These are phyloP conservation scores for Nematolebias whitei DNA, from an alignment of 2,113 vertebrate genomes.

Conservation along the genomic window DNA sequence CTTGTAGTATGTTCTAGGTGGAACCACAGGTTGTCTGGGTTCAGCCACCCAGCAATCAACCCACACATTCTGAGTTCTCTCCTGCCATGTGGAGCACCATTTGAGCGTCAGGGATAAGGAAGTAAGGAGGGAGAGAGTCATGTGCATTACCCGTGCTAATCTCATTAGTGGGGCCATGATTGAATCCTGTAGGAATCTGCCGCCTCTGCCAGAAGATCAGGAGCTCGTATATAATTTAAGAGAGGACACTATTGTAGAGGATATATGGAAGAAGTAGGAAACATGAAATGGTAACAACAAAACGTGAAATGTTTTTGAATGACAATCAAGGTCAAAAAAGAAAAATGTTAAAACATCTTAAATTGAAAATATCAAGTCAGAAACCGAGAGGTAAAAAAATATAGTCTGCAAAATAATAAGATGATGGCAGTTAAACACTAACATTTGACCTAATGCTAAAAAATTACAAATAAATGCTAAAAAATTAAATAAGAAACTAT, in stretches of 20 bases:
- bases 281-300: neutral
- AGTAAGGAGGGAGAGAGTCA: constrained; percentile 19
- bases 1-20: constrained; percentile 12
- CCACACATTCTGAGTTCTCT: constrained; percentile 20
- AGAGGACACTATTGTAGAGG: constrained; percentile 36
- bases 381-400: neutral
- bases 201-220: constrained; percentile 47
- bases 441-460: too few relatives aligned
- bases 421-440: neutral
- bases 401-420: neutral
- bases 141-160: constrained; percentile 70
- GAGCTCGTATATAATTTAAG: constrained; percentile 68
- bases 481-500: neutral
- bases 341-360: neutral
- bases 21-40: constrained; percentile 9
- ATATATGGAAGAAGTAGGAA: constrained; percentile 2
- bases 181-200: constrained; percentile 69
- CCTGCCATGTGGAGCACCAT: constrained; percentile 9
- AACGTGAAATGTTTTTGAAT: too few relatives aligned
- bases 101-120: constrained; percentile 6
- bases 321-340: too few relatives aligned
- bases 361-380: neutral
- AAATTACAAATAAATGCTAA: neutral
- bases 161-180: constrained; percentile 65
- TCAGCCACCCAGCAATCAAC: constrained; percentile 25